Percentiles rank a stretch among this genome's conserved stretches.
phyloP scores from a whole-genome alignment of 2,113 vertebrate species.

The Eulemur rufifrons region DNA sequence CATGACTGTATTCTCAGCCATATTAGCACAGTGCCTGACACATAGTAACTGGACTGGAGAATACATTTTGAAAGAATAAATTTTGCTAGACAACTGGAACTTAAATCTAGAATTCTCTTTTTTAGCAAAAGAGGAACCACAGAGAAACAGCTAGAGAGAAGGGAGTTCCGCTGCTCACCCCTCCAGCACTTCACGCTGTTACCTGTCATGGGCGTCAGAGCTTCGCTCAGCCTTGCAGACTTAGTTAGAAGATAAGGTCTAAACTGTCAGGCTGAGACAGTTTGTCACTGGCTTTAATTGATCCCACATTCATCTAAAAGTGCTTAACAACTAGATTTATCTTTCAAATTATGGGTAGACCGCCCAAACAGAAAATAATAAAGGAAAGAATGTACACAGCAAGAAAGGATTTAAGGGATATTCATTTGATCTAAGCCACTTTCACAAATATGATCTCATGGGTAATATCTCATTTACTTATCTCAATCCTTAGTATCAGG shows the following conservation, averaged over 20 bases:
- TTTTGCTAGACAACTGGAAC: background rate
- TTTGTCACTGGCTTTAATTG: background rate
- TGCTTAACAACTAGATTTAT: background rate
- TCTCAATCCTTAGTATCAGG: background rate
- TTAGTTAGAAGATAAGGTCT: background rate
- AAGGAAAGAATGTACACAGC: background rate
- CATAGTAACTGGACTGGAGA: background rate
- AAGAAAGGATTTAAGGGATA: background rate
- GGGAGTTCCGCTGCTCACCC: background rate
- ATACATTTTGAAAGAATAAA: background rate
- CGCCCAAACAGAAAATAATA: background rate
- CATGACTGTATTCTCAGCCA: background rate
- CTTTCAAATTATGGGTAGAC: slow-evolving; percentile 9
- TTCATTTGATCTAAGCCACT: background rate
- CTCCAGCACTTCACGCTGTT: background rate
- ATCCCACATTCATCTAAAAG: background rate
- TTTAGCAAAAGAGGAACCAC: background rate
- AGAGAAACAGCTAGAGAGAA: background rate
- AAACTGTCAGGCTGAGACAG: background rate
- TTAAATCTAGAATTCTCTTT: background rate
- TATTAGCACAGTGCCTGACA: background rate
- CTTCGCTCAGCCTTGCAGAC: background rate
- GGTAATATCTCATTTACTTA: background rate
- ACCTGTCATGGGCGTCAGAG: background rate
- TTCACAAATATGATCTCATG: background rate